Percentiles rank a stretch among this genome's conserved stretches.
These are phyloP conservation scores for Salvelinus sp. DNA, from an alignment of 2,113 vertebrate genomes.

Conservation along the genomic window DNA sequence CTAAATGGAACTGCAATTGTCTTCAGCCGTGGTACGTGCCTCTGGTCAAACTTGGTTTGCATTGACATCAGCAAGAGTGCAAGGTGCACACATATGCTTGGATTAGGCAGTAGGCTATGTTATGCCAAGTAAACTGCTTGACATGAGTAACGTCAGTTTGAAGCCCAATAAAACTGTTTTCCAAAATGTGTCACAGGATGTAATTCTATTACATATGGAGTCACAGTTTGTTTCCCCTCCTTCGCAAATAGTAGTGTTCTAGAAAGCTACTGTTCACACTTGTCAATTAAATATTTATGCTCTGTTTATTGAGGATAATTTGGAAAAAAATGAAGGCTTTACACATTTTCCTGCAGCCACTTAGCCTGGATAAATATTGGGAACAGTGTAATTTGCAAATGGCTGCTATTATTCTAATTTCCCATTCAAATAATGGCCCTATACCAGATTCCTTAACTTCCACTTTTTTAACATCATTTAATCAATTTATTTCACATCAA, in stretches of 20 bases:
- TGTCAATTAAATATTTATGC: slow-evolving; percentile 42
- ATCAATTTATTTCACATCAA: slow-evolving; percentile 20
- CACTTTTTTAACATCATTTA: slow-evolving; percentile 20
- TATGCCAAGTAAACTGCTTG: not conserved
- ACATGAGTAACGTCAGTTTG: not conserved
- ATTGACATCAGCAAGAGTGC: too few relatives aligned
- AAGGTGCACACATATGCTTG: not conserved
- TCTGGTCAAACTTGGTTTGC: too few relatives aligned
- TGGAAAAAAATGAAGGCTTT: slow-evolving; percentile 8
- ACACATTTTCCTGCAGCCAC: slow-evolving; percentile 17
- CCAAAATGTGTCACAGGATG: slow-evolving; percentile 13
- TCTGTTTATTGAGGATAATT: slow-evolving; percentile 4
- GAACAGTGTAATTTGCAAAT: slow-evolving; percentile 2
- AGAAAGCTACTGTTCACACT: slow-evolving; percentile 17
- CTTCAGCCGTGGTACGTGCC: too few relatives aligned
- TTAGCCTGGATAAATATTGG: slow-evolving; percentile 10
- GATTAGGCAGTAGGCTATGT: not conserved
- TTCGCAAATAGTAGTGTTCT: slow-evolving; percentile 21
- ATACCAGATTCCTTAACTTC: not conserved
- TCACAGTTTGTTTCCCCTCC: slow-evolving; percentile 13
- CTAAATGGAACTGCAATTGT: too few relatives aligned
- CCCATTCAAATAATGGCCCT: not conserved
- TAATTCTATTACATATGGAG: slow-evolving; percentile 4
- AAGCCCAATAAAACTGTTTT: not conserved
- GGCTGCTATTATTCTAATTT: slow-evolving; percentile 6